These are phyloP conservation scores for Acrocephalus arundinaceus DNA, from an alignment of 2,113 vertebrate species.

Conservation along the genomic window DNA sequence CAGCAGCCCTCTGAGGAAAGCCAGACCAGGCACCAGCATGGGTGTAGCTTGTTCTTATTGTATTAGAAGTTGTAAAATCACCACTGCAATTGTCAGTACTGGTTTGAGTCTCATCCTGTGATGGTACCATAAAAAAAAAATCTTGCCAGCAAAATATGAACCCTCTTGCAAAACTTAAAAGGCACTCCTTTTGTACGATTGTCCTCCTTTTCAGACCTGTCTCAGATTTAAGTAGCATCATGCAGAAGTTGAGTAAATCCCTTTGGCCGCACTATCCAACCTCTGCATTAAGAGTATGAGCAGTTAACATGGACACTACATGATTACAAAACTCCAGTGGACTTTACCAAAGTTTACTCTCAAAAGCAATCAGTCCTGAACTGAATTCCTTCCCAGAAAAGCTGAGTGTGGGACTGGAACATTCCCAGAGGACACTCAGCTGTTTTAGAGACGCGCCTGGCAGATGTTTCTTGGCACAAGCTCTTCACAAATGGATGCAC, in stretches of 20 bases:
- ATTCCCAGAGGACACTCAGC: not conserved
- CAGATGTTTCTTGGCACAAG: not conserved
- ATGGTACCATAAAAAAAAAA: not conserved
- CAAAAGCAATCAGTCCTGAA: not conserved
- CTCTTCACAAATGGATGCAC: not conserved
- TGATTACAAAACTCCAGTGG: not conserved
- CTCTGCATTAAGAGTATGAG: not conserved
- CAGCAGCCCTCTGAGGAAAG: not conserved
- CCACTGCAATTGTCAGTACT: not conserved
- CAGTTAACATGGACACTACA: not conserved
- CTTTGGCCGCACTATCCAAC: not conserved
- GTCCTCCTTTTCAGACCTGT: not conserved
- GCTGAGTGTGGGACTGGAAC: fast-evolving
- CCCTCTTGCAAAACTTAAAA: not conserved
- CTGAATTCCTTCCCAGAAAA: not conserved
- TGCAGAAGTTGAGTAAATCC: not conserved
- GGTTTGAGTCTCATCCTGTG: not conserved
- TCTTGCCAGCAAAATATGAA: not conserved
- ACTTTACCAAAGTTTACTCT: not conserved
- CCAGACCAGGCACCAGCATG: not conserved
- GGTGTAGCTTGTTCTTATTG: not conserved
- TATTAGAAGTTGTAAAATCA: not conserved
- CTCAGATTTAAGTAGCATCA: not conserved
- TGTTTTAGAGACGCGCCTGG: not conserved
- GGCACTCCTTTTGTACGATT: not conserved